phyloP scores from a whole-genome alignment of 2,113 vertebrate species.

The Spea multiplicata region DNA sequence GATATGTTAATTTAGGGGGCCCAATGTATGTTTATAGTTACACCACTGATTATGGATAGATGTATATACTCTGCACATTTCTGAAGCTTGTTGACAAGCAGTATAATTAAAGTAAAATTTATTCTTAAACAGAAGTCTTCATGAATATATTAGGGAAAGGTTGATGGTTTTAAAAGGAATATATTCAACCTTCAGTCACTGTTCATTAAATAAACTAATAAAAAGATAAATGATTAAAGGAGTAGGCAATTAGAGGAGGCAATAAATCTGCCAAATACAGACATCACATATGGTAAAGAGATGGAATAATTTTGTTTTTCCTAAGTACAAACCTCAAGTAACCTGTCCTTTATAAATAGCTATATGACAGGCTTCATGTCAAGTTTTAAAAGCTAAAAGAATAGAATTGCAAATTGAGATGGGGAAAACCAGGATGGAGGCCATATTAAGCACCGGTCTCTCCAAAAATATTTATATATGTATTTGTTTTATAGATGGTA shows the following conservation, averaged over 20 bases:
- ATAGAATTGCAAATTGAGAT: constrained; percentile 24
- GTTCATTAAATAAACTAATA: constrained; percentile 33
- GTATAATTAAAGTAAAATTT: constrained; percentile 45
- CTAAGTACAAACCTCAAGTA: constrained; percentile 52
- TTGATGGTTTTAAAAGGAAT: neutral
- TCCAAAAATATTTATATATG: constrained; percentile 1
- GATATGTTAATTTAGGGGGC: too few relatives aligned
- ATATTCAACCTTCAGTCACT: constrained; percentile 28
- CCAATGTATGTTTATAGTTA: too few relatives aligned
- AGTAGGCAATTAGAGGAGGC: constrained; percentile 29
- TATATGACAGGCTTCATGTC: constrained; percentile 65
- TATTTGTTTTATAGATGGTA: too few relatives aligned
- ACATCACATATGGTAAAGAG: constrained; percentile 53
- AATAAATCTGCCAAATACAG: constrained; percentile 54
- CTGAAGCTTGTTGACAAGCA: constrained; percentile 30
- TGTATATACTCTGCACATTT: constrained; percentile 1
- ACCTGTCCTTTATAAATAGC: constrained; percentile 34
- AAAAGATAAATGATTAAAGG: constrained; percentile 37
- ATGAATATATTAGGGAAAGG: constrained; percentile 35
- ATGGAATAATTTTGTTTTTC: constrained; percentile 58
- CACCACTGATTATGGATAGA: too few relatives aligned
- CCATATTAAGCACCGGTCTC: neutral
- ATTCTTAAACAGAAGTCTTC: constrained; percentile 46
- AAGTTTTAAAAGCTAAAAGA: constrained; percentile 41
- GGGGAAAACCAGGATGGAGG: constrained; percentile 7